phyloP scores from a whole-genome alignment of 2,888 invertebrate genomes.

The Odontocolon sp. region DNA sequence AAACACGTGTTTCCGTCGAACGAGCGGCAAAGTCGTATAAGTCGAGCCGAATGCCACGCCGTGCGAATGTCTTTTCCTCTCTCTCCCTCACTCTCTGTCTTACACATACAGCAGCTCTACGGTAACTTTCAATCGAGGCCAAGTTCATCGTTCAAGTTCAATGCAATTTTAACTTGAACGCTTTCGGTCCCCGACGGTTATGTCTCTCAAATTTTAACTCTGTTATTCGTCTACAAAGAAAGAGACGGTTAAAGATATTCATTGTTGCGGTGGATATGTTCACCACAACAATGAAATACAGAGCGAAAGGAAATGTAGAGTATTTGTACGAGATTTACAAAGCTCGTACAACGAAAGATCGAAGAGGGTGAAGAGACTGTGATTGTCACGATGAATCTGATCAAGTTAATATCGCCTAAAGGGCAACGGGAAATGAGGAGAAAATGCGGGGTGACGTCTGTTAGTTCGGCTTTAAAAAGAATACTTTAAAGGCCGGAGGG shows the following conservation, averaged over 20 bases:
- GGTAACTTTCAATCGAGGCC: conserved; percentile 58
- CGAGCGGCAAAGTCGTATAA: conserved; percentile 57
- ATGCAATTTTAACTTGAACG: conserved; percentile 52
- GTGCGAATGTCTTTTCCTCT: conserved; percentile 64
- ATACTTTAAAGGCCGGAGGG: conserved; percentile 81
- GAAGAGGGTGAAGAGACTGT: too few species aligned
- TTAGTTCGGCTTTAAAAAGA: conserved; percentile 81
- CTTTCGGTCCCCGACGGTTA: conserved; percentile 30
- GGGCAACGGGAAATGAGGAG: conserved; percentile 62
- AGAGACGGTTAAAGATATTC: too few species aligned
- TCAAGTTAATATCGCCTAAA: too few species aligned
- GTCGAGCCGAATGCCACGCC: conserved; percentile 68
- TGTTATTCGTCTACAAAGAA: too few species aligned
- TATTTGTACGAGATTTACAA: too few species aligned
- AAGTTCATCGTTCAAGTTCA: conserved; percentile 56
- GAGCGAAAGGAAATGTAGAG: too few species aligned
- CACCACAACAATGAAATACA: too few species aligned
- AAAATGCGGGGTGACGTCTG: conserved; percentile 76
- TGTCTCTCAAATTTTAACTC: too few species aligned
- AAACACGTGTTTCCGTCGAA: conserved; percentile 58
- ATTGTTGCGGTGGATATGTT: too few species aligned
- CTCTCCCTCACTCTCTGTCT: conserved; percentile 29
- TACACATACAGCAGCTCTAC: conserved; percentile 47
- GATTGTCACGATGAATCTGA: too few species aligned
- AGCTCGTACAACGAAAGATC: too few species aligned